A percentile compares a stretch with the other conserved stretches of the same genome.
Conservation (phyloP, 1,140 invertebrate species). For the Philotrypesis tridentata region DNA sequence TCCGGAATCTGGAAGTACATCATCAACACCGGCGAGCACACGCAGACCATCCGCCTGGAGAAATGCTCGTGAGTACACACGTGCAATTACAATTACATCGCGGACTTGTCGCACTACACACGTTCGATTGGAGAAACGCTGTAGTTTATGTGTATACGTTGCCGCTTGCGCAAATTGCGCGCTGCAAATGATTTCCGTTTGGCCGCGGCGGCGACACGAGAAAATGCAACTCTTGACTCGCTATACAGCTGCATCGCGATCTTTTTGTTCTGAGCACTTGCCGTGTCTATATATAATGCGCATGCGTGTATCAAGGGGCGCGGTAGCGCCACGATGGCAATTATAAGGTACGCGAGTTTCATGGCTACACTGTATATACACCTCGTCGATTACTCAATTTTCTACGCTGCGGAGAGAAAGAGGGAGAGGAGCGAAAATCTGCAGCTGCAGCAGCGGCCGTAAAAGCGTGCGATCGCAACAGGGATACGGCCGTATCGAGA, state of each 20-base stretch:
- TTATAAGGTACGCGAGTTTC: too few relatives aligned
- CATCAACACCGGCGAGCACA: conserved; percentile 89
- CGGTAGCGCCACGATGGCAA: too few relatives aligned
- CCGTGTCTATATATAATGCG: too few relatives aligned
- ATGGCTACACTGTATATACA: too few relatives aligned
- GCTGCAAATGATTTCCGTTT: conserved; percentile 29
- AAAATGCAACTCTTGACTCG: conserved; percentile 27
- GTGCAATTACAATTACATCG: too few relatives aligned
- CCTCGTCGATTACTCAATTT: conserved; percentile 11
- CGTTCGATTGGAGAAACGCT: too few relatives aligned
- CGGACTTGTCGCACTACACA: too few relatives aligned
- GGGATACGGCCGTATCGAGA: conserved; percentile 15
- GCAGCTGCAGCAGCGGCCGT: neutral
- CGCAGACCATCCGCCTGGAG: conserved; percentile 87
- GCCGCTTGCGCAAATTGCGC: conserved; percentile 33
- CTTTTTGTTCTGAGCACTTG: neutral
- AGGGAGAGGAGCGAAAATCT: neutral
- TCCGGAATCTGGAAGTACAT: conserved; percentile 91
- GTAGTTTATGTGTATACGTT: neutral
- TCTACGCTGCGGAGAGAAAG: neutral
- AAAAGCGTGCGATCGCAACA: neutral
- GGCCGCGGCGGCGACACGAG: conserved; percentile 2
- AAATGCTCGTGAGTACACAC: conserved; percentile 82
- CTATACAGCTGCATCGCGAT: neutral
- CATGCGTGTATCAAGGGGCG: too few relatives aligned